Evolutionary conservation across 2,797 vertebrate species (phyloP), one percentile per base, ranked within the genome.

Genomic region (Iguana delicatissima): DNA sequence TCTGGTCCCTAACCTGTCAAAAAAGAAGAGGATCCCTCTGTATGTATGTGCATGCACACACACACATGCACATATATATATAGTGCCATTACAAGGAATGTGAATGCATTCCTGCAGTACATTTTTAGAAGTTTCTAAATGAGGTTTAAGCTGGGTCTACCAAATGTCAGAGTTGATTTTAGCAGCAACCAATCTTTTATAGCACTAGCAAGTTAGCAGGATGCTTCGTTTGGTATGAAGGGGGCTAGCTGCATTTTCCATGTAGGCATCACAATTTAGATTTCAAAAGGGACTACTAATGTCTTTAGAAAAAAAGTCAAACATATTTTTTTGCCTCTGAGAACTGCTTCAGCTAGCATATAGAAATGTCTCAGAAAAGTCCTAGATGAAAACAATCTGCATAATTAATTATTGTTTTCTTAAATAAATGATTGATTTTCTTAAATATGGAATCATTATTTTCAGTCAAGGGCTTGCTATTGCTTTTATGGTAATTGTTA

Each of bases 231-330:
- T 89, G 4, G 12, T 82, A 92, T 32, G 52, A 93, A 35, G 10
- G 22, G 1, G 77, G 80, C 9, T 46, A 89, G 10, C 6, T 52
- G 1, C 14, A 2, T 64, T 77, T 35, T 67, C 10, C 55, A 79
- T 20, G 26, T 42, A 81, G 0, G 0, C 46, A 6, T 62, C 73
- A 22, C 3, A 24, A 72, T 22, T 87, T 9, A 91, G 38, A 79
- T 69, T 35, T 91, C 83, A 26, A 88, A 85, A 81, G 38, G 83
- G 67, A 87, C 80, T 79, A 46, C 55, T 42, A 79, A 46, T n/a
- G 57, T 3, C 67, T 29, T 52, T n/a, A 50, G 8, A 13, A 29
- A 35, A 72, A 6, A 50, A 9, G n/a, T 67, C 42, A 67, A 52
- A 80, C 10, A 18, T 24, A 76, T 14, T 38, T 86, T 76, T 29